Conservation (phyloP, 2,888 invertebrate species). For the Polietes domitor region DNA sequence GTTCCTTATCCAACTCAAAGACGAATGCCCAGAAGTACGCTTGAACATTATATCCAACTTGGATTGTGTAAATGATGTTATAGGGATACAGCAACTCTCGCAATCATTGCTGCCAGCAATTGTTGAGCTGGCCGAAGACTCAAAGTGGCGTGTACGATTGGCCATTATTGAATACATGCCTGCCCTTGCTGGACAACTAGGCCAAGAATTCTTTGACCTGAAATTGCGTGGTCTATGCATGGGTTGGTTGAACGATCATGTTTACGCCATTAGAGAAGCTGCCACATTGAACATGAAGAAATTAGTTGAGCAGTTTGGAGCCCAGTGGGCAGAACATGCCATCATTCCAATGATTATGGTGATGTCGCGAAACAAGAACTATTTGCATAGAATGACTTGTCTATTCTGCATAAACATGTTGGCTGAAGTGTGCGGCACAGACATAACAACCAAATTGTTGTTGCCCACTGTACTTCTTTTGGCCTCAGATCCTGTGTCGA, state of each 20-base stretch:
- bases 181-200: conserved; percentile 96
- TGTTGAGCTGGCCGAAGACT: conserved; percentile 98
- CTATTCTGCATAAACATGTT: conserved; percentile 97
- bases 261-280: conserved; percentile 99
- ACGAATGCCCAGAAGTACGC: conserved; percentile 99
- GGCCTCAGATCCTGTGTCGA: conserved; percentile 98
- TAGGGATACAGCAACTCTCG: conserved; percentile 91
- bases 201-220: conserved; percentile 98
- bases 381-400: conserved; percentile 98
- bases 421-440: conserved; percentile 95
- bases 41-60: conserved; percentile 99
- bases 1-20: conserved; percentile 97
- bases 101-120: conserved; percentile 96
- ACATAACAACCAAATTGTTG: conserved; percentile 95
- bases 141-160: conserved; percentile 98
- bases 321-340: conserved; percentile 97
- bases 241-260: conserved; percentile 99
- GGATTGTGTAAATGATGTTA: conserved; percentile 98
- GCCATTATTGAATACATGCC: conserved; percentile 99
- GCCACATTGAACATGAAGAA: conserved; percentile 98
- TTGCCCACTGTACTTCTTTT: conserved; percentile 96
- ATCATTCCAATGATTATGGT: conserved; percentile 97
- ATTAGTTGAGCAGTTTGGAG: conserved; percentile 98
- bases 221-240: conserved; percentile 98
- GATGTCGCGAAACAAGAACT: conserved; percentile 98